A percentile compares a stretch with the other conserved stretches of the same genome.
Evolutionary conservation across 1,140 invertebrate species (phyloP).

Genomic region (Tetramorium parvispinum): DNA sequence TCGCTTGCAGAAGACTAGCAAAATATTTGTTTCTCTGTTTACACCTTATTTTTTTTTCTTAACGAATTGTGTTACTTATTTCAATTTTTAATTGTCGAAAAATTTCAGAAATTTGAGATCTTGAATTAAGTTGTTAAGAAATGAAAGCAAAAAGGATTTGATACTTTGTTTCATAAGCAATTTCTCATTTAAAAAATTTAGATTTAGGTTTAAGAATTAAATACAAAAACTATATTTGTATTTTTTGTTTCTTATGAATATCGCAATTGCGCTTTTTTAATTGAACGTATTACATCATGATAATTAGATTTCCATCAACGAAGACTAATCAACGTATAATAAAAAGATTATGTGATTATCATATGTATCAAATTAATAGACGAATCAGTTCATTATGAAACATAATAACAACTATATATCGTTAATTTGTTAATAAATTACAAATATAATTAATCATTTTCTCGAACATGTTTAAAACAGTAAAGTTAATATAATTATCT

Average conservation of each 20-base stretch:
- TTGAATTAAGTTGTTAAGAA: not conserved
- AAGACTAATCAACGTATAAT: not conserved
- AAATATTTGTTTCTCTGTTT: conserved; percentile 10
- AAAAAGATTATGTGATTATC: not conserved
- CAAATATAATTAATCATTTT: not conserved
- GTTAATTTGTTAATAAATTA: not conserved
- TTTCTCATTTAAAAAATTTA: not conserved
- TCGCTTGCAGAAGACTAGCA: not conserved
- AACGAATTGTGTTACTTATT: not conserved
- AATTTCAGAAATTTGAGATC: not conserved
- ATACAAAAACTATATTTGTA: not conserved
- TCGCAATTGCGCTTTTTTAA: not conserved
- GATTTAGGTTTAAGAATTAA: not conserved
- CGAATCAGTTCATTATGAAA: not conserved
- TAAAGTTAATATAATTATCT: not conserved
- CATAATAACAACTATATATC: not conserved
- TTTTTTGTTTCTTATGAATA: not conserved
- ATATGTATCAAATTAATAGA: not conserved
- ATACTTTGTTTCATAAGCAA: not conserved
- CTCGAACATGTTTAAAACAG: not conserved
- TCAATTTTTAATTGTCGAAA: not conserved
- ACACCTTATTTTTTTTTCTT: not conserved
- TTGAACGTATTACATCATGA: not conserved
- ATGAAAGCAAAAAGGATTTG: not conserved
- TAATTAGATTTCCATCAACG: conserved; percentile 1